These are phyloP conservation scores for Cylindroiulus punctatus DNA, from an alignment of 2,888 invertebrate genomes.

Conservation along the genomic window DNA sequence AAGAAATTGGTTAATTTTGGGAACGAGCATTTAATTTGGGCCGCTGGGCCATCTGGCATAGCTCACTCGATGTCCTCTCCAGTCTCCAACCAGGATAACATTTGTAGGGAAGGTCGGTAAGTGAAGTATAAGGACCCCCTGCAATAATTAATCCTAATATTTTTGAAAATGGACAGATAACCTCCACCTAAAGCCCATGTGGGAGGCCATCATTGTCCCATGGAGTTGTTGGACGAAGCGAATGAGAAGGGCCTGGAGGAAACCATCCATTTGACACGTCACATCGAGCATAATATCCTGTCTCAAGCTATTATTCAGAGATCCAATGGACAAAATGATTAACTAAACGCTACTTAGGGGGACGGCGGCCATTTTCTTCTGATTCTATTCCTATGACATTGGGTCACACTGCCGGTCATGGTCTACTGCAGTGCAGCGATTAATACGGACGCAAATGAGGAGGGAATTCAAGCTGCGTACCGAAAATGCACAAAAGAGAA, in stretches of 20 bases:
- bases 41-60: not conserved
- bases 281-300: not conserved
- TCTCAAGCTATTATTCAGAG: slow-evolving; percentile 14
- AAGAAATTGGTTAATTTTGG: slow-evolving; percentile 34
- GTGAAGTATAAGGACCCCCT: not conserved
- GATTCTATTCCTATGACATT: not conserved
- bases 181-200: not conserved
- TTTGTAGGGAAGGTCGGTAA: too few species aligned
- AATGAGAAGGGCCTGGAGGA: not conserved
- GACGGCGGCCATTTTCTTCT: not conserved
- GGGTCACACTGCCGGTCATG: not conserved
- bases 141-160: slow-evolving; percentile 36
- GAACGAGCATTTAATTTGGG: not conserved
- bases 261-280: slow-evolving; percentile 1
- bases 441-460: not conserved
- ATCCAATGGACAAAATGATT: not conserved
- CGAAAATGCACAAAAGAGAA: not conserved
- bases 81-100: not conserved
- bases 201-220: not conserved
- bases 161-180: not conserved
- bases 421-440: not conserved
- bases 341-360: slow-evolving; percentile 28
- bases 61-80: not conserved
- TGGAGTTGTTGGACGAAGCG: not conserved
- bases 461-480: slow-evolving; percentile 21